Evolutionary conservation across 2,888 invertebrate species (phyloP), one percentile per base, ranked within the genome.

Genomic region (Drosophila recens): DNA sequence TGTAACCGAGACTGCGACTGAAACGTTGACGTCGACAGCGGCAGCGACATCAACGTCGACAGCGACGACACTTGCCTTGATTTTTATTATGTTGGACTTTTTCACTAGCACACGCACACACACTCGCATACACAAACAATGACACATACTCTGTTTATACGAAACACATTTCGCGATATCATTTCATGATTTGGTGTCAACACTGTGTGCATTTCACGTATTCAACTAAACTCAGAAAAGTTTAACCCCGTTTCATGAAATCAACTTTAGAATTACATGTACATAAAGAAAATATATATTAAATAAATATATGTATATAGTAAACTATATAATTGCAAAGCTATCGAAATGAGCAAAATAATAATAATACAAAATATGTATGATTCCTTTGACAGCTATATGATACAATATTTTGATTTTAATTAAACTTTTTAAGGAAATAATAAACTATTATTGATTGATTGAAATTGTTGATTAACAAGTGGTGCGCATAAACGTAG

Each of bases 11-110:
- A 57, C 36, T 40, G 56, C 20, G 52, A 34, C 43, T 42, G 46
- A 15, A 51, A 49, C 52, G 34, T 10, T 9, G 61, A 61, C 66
- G 48, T 52, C 38, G 46, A 48, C 59, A 42, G 38, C 40, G 40
- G 43, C 56, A 51, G 58, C 54, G 49, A 42, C 54, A 30, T 10
- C 43, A 72, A 79, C 87, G 86, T 54, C 54, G 49, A 42, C 54
- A 30, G 13, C 43, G 75, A 79, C 88, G 83, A 88, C 84, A 88
- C 84, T 88, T 84, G 84, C 89, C 83, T 88, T 88, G 80, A 88
- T 88, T 84, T 88, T 78, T 88, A 88, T 86, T 88, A 75, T 88
- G 79, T 63, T 79, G 72, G 75, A 75, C 72, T 75, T 78, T 78
- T 79, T 70, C 67, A 63, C 45, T 9, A 34, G 40, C 53, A 53